Evolutionary conservation across 2,888 invertebrate genomes (phyloP), one percentile per base, ranked within the genome.

Genomic region (Asteroscopus sphinx): DNA sequence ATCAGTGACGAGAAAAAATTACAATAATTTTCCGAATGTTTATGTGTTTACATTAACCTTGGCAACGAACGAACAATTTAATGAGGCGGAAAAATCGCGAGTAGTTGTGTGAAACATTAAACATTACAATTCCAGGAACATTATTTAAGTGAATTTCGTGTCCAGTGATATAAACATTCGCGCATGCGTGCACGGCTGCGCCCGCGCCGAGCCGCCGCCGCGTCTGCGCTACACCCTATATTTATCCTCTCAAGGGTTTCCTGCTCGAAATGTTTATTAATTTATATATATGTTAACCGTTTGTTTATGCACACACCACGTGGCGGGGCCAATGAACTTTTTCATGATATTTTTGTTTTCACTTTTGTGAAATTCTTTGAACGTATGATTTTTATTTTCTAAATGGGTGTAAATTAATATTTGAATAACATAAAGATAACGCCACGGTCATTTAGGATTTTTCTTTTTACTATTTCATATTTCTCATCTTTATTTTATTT

Each of bases 191-290:
- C 73, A 46, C 57, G 64, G 65, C 69, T 46, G 63, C 64, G 60
- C 59, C 54, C 59, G 71, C 47, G 58, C 70, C 80, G 82, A 86
- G 88, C 84, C 91, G 77, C 76, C 90, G 77, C 73, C 44, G 72
- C 87, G 91, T 91, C 90, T 90, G 87, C 86, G 82, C 87, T 82
- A 76, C 83, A 80, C 76, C 87, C 89, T 89, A 91, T 91, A 91
- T 91, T 87, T 92, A 93, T 82, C 88, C 81, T 82, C 87, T 86
- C 85, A 89, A 93, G 92, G 89, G 91, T 89, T 93, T 91, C 89
- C 91, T 92, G 86, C 84, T 81, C 76, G 80, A 83, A 85, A 88
- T 87, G 88, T 89, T 91, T 92, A 90, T 89, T 88, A 89, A 91
- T 90, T 91, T 90, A 85, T 87, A 87, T 87, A 86, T 86, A 86